phyloP scores from a whole-genome alignment of 2,888 invertebrate genomes.

The Lasioglossum lativentre region DNA sequence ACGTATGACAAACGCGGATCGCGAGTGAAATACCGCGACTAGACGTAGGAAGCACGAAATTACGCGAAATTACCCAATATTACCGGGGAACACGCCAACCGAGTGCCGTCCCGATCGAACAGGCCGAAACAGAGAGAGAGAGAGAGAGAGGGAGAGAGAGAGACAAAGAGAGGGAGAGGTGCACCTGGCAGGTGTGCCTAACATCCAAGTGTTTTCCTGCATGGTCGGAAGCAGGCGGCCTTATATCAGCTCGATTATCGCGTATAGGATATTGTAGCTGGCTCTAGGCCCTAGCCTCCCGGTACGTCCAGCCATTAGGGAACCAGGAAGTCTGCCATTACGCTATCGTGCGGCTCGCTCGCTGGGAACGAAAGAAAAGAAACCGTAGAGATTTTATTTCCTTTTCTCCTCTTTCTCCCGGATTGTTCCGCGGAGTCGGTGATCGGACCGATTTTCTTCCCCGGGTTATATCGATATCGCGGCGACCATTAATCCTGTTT shows the following conservation, averaged over 20 bases:
- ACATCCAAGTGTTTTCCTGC: conserved; percentile 79
- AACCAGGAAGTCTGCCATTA: conserved; percentile 78
- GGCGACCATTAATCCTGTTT: conserved; percentile 21
- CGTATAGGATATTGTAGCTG: conserved; percentile 77
- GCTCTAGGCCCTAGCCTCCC: conserved; percentile 58
- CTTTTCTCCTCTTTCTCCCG: not conserved
- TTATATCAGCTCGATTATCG: conserved; percentile 82
- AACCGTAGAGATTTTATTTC: conserved; percentile 32
- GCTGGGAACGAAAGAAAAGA: conserved; percentile 29
- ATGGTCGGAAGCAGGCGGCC: conserved; percentile 78
- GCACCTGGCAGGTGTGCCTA: conserved; percentile 77
- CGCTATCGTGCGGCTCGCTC: conserved; percentile 73
- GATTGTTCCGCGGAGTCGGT: conserved; percentile 11
- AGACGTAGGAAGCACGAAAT: conserved; percentile 75
- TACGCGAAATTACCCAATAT: conserved; percentile 79
- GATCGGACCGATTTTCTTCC: conserved; percentile 4
- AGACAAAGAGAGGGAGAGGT: conserved; percentile 6
- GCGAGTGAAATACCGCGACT: conserved; percentile 68
- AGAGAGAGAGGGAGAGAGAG: not conserved
- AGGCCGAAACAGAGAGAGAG: not conserved
- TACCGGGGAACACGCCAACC: conserved; percentile 79
- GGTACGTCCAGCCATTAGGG: conserved; percentile 74
- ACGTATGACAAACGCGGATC: conserved; percentile 50
- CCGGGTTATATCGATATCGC: conserved; percentile 38
- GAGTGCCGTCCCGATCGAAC: not conserved